These are phyloP conservation scores for Aphelinus certus DNA, from an alignment of 1,140 invertebrate species.

Conservation along the genomic window DNA sequence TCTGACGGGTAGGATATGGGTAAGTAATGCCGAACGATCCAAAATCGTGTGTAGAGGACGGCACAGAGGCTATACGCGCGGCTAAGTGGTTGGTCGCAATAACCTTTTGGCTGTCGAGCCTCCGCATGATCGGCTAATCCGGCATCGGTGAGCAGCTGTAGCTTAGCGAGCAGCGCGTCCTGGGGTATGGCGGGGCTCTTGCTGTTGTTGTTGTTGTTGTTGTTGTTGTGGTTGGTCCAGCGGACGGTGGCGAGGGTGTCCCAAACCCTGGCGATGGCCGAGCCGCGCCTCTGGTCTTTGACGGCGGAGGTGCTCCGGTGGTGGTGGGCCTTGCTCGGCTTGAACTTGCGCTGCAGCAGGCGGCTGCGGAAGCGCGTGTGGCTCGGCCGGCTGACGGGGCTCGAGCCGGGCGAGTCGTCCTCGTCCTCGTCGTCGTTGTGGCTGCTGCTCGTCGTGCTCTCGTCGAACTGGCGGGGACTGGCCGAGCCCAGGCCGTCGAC, in stretches of 20 bases:
- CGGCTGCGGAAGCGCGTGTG: slow-evolving; percentile 13
- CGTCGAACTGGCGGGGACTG: not conserved
- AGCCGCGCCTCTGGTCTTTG: slow-evolving; percentile 39
- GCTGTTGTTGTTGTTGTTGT: not conserved
- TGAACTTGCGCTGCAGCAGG: slow-evolving; percentile 32
- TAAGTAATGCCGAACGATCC: too few relatives aligned
- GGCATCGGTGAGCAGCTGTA: not conserved
- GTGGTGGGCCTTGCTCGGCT: slow-evolving; percentile 43
- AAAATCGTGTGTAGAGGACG: too few relatives aligned
- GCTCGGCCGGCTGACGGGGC: not conserved
- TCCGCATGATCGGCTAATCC: too few relatives aligned
- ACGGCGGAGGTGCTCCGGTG: slow-evolving; percentile 10
- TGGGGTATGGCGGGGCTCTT: not conserved
- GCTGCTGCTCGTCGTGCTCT: not conserved
- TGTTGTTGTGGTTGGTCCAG: slow-evolving; percentile 26
- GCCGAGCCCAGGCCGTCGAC: slow-evolving; percentile 1
- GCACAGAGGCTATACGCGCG: too few relatives aligned
- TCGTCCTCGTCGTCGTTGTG: slow-evolving; percentile 15
- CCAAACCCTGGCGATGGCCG: slow-evolving; percentile 53
- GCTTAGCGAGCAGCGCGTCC: slow-evolving; percentile 16
- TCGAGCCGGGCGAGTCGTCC: not conserved
- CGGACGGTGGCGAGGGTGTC: slow-evolving; percentile 51
- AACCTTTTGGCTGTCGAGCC: too few relatives aligned
- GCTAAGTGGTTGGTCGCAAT: too few relatives aligned
- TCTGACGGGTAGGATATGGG: too few relatives aligned